Evolutionary conservation across 2,888 invertebrate genomes (phyloP), one percentile per base, ranked within the genome.

Genomic region (Yponomeuta cagnagella): DNA sequence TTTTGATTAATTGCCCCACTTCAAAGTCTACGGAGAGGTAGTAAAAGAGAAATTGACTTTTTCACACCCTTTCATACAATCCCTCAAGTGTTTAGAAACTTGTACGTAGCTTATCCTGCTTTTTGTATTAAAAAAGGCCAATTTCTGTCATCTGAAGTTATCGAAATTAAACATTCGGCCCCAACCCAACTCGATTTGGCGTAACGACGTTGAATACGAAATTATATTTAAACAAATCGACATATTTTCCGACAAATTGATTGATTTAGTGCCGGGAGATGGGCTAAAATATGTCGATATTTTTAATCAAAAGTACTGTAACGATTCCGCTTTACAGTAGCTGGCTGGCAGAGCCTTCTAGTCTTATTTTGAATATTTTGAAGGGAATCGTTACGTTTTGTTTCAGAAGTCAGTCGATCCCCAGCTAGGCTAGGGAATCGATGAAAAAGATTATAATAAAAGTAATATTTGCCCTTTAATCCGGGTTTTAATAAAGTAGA

Each of bases 1-100:
- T 72, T 72, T 70, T 72, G 70, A 72, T 72, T 72, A 70, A 72
- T 72, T 58, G 63, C 37, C 9, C 31, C 37, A 48, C 63, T 67
- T 69, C 68, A 68, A 23, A n/a, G 70, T 70, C 69, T 65, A 58
- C 64, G 65, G 30, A n/a, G 63, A 48, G 30, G 67, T 68, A 43
- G 63, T 58, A 58, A 63, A 43, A 63, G 63, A 37, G 37, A 68
- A 68, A 48, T 63, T 68, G 63, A 23, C 67, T 71, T 71, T 37
- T 63, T 63, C 48, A 48, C 68, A 68, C 68, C 68, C 63, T 63
- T 71, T 71, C 9, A 30, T 64, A 30, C 30, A 70, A 58, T 15
- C 52, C 52, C 15, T 12, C 15, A 15, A 52, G 52, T 58, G 52
- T 8, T 8, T 43, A 43, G 8, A 43, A 43, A 43, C 43, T 43